A percentile compares a stretch with the other conserved stretches of the same genome.
Evolutionary conservation across 2,888 invertebrate species (phyloP).

Genomic region (Hirtodrosophila trivittata): DNA sequence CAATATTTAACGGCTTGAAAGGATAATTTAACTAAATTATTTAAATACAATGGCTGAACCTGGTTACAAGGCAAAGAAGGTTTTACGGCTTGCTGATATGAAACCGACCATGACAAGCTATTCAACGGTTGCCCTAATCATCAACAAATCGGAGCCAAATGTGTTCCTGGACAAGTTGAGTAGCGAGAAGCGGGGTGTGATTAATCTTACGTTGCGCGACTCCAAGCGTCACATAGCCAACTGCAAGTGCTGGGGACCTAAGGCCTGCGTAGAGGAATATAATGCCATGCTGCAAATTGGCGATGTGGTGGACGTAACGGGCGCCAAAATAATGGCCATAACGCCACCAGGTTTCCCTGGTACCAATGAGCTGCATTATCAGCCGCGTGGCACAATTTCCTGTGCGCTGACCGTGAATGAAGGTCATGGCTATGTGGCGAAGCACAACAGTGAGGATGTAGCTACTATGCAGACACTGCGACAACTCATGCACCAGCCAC

Average conservation of each 20-base stretch:
- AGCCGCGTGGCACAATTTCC: conserved; percentile 88
- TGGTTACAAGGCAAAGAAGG: conserved; percentile 6
- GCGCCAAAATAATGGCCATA: conserved; percentile 86
- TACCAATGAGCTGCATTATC: conserved; percentile 83
- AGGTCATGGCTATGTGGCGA: conserved; percentile 86
- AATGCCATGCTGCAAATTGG: conserved; percentile 88
- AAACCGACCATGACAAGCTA: conserved; percentile 63
- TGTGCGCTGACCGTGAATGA: conserved; percentile 88
- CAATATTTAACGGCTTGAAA: neutral
- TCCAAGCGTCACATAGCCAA: conserved; percentile 89
- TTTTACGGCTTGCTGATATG: conserved; percentile 45
- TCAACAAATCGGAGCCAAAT: conserved; percentile 87
- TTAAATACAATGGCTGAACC: conserved; percentile 31
- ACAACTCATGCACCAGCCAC: conserved; percentile 87
- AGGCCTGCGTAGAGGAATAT: conserved; percentile 86
- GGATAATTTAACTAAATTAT: conserved; percentile 1
- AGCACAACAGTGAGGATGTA: conserved; percentile 84
- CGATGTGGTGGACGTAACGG: conserved; percentile 89
- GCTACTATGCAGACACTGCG: conserved; percentile 82
- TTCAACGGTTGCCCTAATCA: conserved; percentile 86
- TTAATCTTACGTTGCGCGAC: conserved; percentile 91
- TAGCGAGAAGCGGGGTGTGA: conserved; percentile 87
- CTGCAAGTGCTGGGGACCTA: conserved; percentile 90
- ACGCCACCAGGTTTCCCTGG: conserved; percentile 83
- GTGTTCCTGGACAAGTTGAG: conserved; percentile 73